These are phyloP conservation scores for Pachyramphus minor DNA, from an alignment of 2,113 vertebrate genomes.

Conservation along the genomic window DNA sequence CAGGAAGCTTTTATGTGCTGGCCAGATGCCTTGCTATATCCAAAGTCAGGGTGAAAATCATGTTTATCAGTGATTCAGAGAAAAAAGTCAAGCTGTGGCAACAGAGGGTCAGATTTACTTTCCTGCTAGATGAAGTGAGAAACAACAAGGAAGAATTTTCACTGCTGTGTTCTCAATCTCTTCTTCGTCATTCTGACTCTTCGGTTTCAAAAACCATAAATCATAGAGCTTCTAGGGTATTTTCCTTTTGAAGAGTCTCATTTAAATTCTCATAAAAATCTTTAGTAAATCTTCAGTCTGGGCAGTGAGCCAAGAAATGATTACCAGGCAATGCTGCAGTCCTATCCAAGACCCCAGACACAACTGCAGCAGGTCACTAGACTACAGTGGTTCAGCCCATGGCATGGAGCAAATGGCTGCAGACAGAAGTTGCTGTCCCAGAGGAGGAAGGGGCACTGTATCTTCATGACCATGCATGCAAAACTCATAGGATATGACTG, in stretches of 20 bases:
- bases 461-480: fast-evolving
- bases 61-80: neutral
- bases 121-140: neutral
- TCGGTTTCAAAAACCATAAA: neutral
- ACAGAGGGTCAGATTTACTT: neutral
- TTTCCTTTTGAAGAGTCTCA: neutral
- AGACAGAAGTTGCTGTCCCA: fast-evolving
- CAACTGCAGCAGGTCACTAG: neutral
- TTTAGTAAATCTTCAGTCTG: neutral
- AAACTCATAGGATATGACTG: neutral
- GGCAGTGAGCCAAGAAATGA: neutral
- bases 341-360: neutral
- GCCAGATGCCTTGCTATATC: neutral
- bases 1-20: neutral
- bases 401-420: neutral
- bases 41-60: neutral
- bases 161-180: neutral
- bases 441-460: neutral
- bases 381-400: no score
- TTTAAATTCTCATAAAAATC: neutral
- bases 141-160: neutral
- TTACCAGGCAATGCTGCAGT: neutral
- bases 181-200: neutral
- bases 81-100: neutral
- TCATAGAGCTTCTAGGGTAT: neutral